Base-by-base conservation (phyloP, 1,140 invertebrate species). In the Zaprionus ornatus region DNA sequence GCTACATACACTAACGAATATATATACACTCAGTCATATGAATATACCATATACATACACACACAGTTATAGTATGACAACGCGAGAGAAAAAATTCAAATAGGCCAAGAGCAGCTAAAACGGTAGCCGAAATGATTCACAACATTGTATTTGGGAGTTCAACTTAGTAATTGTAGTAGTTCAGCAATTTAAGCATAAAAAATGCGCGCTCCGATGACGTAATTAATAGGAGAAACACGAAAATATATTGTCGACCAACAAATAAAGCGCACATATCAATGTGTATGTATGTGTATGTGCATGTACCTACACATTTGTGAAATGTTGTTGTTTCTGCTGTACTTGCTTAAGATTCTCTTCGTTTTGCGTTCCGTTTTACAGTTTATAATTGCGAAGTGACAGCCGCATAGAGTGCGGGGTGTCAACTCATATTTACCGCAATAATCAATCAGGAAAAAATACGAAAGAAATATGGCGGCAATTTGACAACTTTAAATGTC, bases 391-490 rank as follows among this genome's bases (percentile, higher is more conserved):
- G 42, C 4, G 25, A 60, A 74, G 35, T 71, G 37, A 48, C 60
- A 71, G 67, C 19, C 55, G 27, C 55, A 13, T 29, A 45, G 56
- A 35, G 12, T 50, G 65, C 62, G 56, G 66, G 80, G 50, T 82
- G 84, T 79, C 84, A 88, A 77, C 74, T 84, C 80, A 74, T 80
- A 90, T 90, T 88, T 90, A 88, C 84, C 77, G 84, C 78, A 76
- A 90, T 71, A 76, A 77, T 77, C 52, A 54, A 78, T 85, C 54
- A 66, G 68, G 5, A 48, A 45, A 73, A 74, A 74, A 68, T 25
- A 42, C 55, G 63, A 86, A 85, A 82, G 63, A 87, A 87, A 87
- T 88, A 87, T 90, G 85, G 85, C 86, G 85, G 85, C 83, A 85
- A 84, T 78, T 83, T 80, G 85, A 84, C 81, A 83, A 79, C 40